phyloP scores from a whole-genome alignment of 2,888 invertebrate genomes.

The Netelia fuscicornis region DNA sequence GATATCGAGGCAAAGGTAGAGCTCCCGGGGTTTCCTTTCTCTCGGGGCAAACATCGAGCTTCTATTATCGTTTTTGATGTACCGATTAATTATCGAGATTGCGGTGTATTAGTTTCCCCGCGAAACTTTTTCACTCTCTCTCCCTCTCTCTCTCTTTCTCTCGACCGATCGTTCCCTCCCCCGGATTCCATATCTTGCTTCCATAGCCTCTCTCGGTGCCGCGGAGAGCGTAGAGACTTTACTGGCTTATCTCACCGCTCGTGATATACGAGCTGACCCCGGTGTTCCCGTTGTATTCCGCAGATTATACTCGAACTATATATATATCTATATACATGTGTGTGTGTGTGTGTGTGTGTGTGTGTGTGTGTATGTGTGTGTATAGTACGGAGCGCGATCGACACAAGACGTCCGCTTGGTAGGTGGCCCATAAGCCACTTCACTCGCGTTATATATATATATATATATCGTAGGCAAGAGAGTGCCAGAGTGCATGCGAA shows the following conservation, averaged over 20 bases:
- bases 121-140: constrained; percentile 43
- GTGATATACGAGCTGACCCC: constrained; percentile 64
- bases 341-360: no score
- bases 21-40: constrained; percentile 12
- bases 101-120: constrained; percentile 45
- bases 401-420: constrained; percentile 41
- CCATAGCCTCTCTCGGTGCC: constrained; percentile 20
- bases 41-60: background rate
- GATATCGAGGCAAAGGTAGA: background rate
- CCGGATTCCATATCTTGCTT: background rate
- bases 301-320: constrained; percentile 55
- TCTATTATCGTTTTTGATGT: constrained; percentile 40
- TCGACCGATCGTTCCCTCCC: background rate
- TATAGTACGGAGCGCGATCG: constrained; percentile 42
- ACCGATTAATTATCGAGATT: constrained; percentile 53
- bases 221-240: constrained; percentile 42
- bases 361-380: no score
- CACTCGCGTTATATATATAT: background rate
- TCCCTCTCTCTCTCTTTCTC: constrained; percentile 26
- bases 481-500: constrained; percentile 40
- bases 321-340: no score
- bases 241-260: constrained; percentile 55
- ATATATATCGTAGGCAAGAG: background rate
- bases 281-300: constrained; percentile 57
- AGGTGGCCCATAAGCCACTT: constrained; percentile 47